phyloP scores from a whole-genome alignment of 2,113 vertebrate genomes.

The Oryzias melastigma region DNA sequence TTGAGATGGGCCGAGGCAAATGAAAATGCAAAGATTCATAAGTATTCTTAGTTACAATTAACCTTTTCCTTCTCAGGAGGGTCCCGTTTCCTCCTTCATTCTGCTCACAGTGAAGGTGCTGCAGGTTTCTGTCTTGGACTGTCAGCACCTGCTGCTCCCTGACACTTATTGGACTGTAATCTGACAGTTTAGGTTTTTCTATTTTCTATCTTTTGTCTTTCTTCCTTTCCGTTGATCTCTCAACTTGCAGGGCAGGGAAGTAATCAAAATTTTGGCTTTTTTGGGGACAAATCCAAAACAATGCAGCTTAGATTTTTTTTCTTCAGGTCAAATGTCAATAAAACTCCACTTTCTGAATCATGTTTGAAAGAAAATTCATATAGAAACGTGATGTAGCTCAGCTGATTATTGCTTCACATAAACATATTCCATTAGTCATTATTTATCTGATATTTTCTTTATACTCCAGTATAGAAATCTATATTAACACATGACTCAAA shows the following conservation, averaged over 20 bases:
- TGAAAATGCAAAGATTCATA: constrained; percentile 70
- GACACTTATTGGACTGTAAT: constrained; percentile 40
- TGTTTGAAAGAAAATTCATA: too few species aligned
- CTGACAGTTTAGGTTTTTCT: constrained; percentile 4
- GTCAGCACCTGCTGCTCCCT: constrained; percentile 28
- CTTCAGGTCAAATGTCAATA: too few species aligned
- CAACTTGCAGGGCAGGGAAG: constrained; percentile 7
- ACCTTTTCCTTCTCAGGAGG: constrained; percentile 60
- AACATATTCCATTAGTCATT: too few species aligned
- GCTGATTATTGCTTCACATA: too few species aligned
- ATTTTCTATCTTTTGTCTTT: not conserved
- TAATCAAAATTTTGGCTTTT: constrained; percentile 10
- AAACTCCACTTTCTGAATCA: too few species aligned
- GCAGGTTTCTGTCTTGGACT: constrained; percentile 22
- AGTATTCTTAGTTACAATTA: constrained; percentile 78
- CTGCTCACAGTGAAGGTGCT: constrained; percentile 9
- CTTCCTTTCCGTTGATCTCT: not conserved
- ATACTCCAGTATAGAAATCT: too few species aligned
- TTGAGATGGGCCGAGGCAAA: constrained; percentile 51
- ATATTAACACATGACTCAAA: too few species aligned
- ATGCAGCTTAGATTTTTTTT: too few species aligned
- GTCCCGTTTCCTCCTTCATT: constrained; percentile 1
- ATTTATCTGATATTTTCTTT: too few species aligned
- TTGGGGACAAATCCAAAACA: too few species aligned
- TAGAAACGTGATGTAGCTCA: too few species aligned